These are phyloP conservation scores for Ormyrus labotus DNA, from an alignment of 2,888 invertebrate species.

Conservation along the genomic window DNA sequence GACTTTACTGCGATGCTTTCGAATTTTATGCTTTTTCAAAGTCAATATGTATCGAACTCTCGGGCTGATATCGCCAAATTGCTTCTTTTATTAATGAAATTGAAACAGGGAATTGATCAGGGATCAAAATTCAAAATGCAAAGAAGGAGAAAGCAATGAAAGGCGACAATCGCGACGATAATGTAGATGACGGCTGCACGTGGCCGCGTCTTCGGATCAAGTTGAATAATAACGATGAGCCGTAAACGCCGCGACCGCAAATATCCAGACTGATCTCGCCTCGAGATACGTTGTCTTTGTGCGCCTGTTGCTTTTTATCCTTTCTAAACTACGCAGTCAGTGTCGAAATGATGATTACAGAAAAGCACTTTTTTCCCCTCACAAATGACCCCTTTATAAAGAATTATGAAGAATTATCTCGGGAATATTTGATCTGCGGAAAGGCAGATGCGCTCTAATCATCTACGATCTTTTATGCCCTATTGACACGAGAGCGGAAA, in stretches of 20 bases:
- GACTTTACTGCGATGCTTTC: conserved; percentile 36
- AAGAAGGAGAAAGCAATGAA: conserved; percentile 23
- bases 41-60: conserved; percentile 43
- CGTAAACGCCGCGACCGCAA: conserved; percentile 67
- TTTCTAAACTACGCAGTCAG: not conserved
- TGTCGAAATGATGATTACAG: too few relatives aligned
- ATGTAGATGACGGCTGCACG: conserved; percentile 53
- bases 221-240: conserved; percentile 71
- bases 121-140: too few relatives aligned
- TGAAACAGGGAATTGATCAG: too few relatives aligned
- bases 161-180: conserved; percentile 52
- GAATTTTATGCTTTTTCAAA: conserved; percentile 11
- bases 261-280: conserved; percentile 69
- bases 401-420: conserved; percentile 8
- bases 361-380: too few relatives aligned
- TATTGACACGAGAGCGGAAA: conserved; percentile 60
- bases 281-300: conserved; percentile 60
- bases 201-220: conserved; percentile 66
- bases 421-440: conserved; percentile 20
- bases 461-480: not conserved
- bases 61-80: conserved; percentile 33
- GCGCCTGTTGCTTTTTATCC: not conserved
- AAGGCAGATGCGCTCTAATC: conserved; percentile 16
- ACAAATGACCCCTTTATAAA: too few relatives aligned
- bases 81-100: conserved; percentile 24